Evolutionary conservation across 1,140 invertebrate species (phyloP), one percentile per base, ranked within the genome.

Genomic region (Temnothorax curvispinosus): DNA sequence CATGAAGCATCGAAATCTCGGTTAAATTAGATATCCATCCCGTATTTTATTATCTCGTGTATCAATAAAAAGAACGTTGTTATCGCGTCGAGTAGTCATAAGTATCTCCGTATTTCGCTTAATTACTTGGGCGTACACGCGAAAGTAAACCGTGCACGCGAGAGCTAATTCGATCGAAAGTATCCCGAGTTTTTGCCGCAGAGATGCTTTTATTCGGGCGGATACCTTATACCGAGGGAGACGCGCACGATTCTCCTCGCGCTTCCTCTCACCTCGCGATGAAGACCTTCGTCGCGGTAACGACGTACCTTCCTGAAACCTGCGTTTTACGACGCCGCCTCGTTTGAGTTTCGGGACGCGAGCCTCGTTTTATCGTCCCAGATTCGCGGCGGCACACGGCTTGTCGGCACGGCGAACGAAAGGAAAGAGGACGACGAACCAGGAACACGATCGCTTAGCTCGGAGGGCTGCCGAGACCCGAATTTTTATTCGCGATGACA

Each of bases 331-430:
- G 88, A 90, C 58, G 52, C 67, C 85, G 77, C 74, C 78, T 85
- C 58, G 78, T 87, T 90, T 89, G 84, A 67, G 41, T 76, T 74
- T 84, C 47, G 85, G 78, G 44, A 80, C 88, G 69, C 52, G 74
- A 90, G 88, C 60, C 88, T 90, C 88, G 74, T 90, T 90, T 90
- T 90, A 90, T 90, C 88, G 89, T 90, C 74, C 89, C 88, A 90
- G 88, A 90, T 90, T 90, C 77, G 69, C 13, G 64, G 50, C 18
- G 60, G 50, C 58, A 52, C 58, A 52, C 65, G 62, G 41, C 80
- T 47, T 35, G 65, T 60, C 67, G 80, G 80, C 67, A 69, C 67
- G 80, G 80, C 67, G 80, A 50, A 84, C 54, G 80, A 84, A 84
- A 84, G 80, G 54, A 84, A 84, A 90, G 89, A 85, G 89, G 86